Evolutionary conservation across 2,888 invertebrate species (phyloP).

Genomic region (Portevinia maculata): DNA sequence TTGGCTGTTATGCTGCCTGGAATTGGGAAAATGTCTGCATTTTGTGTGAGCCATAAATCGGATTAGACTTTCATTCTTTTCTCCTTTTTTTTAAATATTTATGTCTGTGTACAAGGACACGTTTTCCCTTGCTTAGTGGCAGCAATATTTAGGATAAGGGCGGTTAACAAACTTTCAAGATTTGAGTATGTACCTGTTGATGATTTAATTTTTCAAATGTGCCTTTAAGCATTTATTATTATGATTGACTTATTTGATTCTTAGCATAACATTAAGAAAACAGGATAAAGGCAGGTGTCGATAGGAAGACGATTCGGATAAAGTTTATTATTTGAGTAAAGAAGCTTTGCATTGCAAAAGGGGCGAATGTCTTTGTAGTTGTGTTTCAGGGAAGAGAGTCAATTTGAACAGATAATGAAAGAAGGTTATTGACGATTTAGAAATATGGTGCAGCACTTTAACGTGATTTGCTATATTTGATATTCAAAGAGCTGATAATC

Average conservation of each 20-base stretch:
- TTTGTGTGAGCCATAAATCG: conserved; percentile 21
- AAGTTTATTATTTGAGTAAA: too few relatives aligned
- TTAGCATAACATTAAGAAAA: neutral
- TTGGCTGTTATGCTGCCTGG: conserved; percentile 14
- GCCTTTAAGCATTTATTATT: conserved; percentile 5
- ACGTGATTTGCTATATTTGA: too few relatives aligned
- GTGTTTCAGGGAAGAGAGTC: too few relatives aligned
- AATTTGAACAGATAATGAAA: too few relatives aligned
- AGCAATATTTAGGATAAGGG: neutral
- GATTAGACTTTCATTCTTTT: conserved; percentile 18
- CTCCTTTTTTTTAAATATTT: conserved; percentile 5
- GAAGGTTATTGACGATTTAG: too few relatives aligned
- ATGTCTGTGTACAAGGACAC: neutral
- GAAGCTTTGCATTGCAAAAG: too few relatives aligned
- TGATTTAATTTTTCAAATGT: conserved; percentile 15
- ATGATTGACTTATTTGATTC: conserved; percentile 8
- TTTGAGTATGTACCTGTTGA: conserved; percentile 13
- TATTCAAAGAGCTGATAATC: too few relatives aligned
- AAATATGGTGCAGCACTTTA: too few relatives aligned
- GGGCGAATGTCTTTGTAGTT: too few relatives aligned
- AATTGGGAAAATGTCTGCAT: conserved; percentile 10
- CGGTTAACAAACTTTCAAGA: conserved; percentile 7
- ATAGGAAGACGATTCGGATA: too few relatives aligned
- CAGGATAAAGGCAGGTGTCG: neutral
- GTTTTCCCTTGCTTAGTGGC: conserved; percentile 1